A percentile compares a stretch with the other conserved stretches of the same genome.
Conservation (phyloP, 2,113 vertebrate genomes). For the Corynorhinus townsendii region DNA sequence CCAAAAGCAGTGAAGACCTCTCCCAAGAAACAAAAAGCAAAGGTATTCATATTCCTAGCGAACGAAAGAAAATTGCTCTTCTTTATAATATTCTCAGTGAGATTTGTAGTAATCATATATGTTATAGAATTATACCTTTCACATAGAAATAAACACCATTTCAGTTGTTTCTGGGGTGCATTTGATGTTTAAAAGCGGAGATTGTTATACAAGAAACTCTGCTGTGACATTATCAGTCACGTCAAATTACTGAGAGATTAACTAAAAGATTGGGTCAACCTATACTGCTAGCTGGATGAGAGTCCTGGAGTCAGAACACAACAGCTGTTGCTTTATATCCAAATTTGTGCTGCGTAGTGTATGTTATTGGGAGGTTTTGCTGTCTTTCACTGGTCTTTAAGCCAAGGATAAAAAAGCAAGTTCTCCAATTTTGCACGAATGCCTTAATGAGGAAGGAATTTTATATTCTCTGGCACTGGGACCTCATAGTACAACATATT, state of each 20-base stretch:
- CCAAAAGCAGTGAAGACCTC: background rate
- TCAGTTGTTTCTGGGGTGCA: background rate
- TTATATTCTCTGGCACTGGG: background rate
- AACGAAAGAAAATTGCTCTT: background rate
- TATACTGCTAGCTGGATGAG: background rate
- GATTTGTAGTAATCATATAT: background rate
- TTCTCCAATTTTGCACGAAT: background rate
- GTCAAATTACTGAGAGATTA: background rate
- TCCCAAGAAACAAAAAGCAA: background rate
- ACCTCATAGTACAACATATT: background rate
- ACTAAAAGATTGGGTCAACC: background rate
- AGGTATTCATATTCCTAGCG: constrained; percentile 52
- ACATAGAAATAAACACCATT: background rate
- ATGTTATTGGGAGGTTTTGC: background rate
- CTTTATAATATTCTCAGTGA: background rate
- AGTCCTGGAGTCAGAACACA: background rate
- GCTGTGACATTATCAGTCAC: background rate
- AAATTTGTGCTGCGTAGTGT: background rate
- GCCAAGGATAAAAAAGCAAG: background rate
- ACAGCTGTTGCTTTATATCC: background rate
- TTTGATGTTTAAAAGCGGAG: constrained; percentile 16
- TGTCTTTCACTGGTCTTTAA: background rate
- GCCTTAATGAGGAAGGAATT: background rate
- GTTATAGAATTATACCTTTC: background rate
- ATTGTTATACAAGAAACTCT: background rate